Base-by-base conservation (phyloP, 2,888 invertebrate species). In the Lepetodrilus schrolli region DNA sequence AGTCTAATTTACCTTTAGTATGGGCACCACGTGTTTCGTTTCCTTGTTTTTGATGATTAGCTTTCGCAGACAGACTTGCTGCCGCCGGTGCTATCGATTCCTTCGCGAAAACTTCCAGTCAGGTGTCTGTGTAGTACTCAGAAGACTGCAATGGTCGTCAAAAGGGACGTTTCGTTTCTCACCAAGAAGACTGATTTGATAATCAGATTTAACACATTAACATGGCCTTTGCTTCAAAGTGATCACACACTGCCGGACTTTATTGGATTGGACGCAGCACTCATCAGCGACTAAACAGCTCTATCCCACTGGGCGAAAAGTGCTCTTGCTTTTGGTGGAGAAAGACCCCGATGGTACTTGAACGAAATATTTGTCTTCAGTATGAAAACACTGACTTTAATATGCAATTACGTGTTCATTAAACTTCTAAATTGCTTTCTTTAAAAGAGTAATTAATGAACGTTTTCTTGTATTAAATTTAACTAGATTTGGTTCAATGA, bases 51-150 rank as follows among this genome's bases (percentile, higher is more conserved):
- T 4, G 17, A 26, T 17, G 58, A 26, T 58, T 51, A 51, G n/a
- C 7, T 30, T 58, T 34, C 26, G n/a, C 17, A 3, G 30, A 30
- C 58, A 58, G 58, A 58, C 58, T 26, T 17, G 7, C n/a, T 30
- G 58, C 34, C 58, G 58, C 58, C 58, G 34, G n/a, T 17, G 17
- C n/a, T 58, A 58, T 58, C 30, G 58, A 58, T 58, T 30, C 10
- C 17, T 10, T 17, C n/a, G n/a, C n/a, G n/a, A 58, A 13, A 13
- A 30, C 17, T 58, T 58, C 17, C 58, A 17, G 58, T 58, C 58
- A 58, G 58, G 26, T 58, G 58, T 58, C 58, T 58, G 26, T 58
- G 26, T 58, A 58, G 30, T 58, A 58, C 58, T 17, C 17, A n/a
- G n/a, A 2, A n/a, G 58, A 23, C 30, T 30, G 26, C 58, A 10